Base-by-base conservation (phyloP, 2,113 vertebrate genomes). In the Hepsetus odoe region DNA sequence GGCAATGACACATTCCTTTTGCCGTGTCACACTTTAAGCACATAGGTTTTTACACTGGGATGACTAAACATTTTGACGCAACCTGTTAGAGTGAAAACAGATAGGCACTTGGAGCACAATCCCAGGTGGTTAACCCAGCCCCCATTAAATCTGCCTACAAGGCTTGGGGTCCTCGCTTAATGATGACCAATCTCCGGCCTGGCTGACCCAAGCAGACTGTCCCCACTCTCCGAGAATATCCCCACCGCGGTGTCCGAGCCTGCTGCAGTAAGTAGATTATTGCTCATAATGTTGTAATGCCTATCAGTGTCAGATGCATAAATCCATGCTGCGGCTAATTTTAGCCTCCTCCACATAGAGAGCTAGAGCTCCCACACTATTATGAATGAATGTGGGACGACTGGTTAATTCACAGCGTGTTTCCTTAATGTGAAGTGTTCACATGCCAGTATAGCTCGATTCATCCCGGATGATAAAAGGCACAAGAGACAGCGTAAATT, bases 251-350 rank as follows among this genome's bases (percentile, higher is more conserved):
- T 18, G 46, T 5, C 76, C 74, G 83, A 82, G 64, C 70, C 78
- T 84, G 82, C 86, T 81, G 83, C 75, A 80, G 84, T 91, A 85
- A 92, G 87, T 80, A 89, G 88, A 91, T 91, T 89, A 92, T 55
- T 83, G 65, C 80, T 83, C 82, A 78, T 69, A 65, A 80, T 26
- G 66, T 87, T 84, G 67, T 90, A 91, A 91, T 88, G 77, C 87
- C 85, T 77, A 89, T 90, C 86, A 87, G 55, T 81, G 80, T 84
- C 83, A 87, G 72, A 51, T 79, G 51, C 88, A 70, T 86, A 88
- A 92, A 72, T 84, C 85, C 53, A 77, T 71, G 44, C 83, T 74
- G 68, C 64, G 64, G 79, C 81, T 88, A 82, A 87, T 75, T 82
- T 82, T 85, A 88, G 83, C 74, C 72, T 70, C 68, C 35, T 67